phyloP scores from a whole-genome alignment of 2,113 vertebrate species.

The Aptenodytes patagonicus region DNA sequence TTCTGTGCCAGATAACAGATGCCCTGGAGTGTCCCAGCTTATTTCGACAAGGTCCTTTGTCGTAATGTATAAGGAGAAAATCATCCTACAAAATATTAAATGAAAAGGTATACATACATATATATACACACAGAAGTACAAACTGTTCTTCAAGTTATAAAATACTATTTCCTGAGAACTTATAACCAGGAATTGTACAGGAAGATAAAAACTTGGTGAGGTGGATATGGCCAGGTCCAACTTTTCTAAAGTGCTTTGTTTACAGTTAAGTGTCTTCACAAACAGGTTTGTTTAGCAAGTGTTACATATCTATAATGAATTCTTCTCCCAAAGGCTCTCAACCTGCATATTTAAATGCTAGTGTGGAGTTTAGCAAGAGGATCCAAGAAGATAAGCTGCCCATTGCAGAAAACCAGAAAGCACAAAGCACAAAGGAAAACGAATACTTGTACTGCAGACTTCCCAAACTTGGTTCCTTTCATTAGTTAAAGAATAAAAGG shows the following conservation, averaged over 20 bases:
- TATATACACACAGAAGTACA: neutral
- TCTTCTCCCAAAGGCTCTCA: neutral
- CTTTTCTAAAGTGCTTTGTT: neutral
- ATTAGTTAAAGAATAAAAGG: neutral
- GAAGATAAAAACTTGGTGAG: neutral
- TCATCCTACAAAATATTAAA: constrained; percentile 83
- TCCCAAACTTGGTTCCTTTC: neutral
- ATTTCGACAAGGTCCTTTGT: constrained; percentile 98
- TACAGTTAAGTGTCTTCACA: neutral
- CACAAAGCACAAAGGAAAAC: neutral
- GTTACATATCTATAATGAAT: neutral
- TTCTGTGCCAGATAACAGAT: constrained; percentile 99
- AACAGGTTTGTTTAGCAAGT: neutral
- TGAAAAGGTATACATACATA: neutral
- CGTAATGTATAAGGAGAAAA: constrained; percentile 97
- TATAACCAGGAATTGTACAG: neutral
- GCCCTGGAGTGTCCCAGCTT: constrained; percentile 98
- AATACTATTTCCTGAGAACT: neutral
- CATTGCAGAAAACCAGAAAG: neutral
- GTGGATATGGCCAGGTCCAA: neutral
- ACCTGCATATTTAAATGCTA: neutral
- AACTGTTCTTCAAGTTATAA: neutral
- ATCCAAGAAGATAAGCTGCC: neutral
- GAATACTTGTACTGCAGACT: neutral
- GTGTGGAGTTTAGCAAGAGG: neutral